Conservation (phyloP, 2,113 vertebrate genomes). For the Pterocles orientalis region DNA sequence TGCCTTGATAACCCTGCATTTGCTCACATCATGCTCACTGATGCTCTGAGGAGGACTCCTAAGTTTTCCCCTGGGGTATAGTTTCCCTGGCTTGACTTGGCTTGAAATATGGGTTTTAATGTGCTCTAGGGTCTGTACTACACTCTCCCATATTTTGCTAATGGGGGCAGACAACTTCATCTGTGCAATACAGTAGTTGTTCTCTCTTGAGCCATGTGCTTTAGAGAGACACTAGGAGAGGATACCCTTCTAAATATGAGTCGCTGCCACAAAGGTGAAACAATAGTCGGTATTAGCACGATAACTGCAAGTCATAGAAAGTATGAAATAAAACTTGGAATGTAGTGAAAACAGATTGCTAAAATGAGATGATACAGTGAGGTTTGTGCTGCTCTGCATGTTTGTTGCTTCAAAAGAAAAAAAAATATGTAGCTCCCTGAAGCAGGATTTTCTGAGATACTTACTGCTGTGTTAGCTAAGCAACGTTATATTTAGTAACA, state of each 20-base stretch:
- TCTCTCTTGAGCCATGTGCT: background rate
- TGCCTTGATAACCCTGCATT: background rate
- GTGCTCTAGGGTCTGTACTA: background rate
- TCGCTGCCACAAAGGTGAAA: background rate
- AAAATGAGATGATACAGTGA: background rate
- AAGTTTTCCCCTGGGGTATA: background rate
- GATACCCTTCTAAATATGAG: background rate
- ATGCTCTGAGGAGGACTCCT: background rate
- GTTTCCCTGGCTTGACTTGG: background rate
- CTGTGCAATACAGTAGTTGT: background rate
- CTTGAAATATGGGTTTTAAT: background rate
- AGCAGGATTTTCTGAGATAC: background rate
- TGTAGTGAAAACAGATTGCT: background rate
- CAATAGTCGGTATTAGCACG: background rate
- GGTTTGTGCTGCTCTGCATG: background rate
- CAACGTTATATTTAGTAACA: background rate
- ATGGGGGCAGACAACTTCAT: background rate
- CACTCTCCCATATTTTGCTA: background rate
- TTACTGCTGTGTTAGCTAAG: conserved; percentile 9
- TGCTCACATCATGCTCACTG: background rate
- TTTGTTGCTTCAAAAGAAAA: background rate
- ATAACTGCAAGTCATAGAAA: background rate
- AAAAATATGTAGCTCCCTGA: background rate
- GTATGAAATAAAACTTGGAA: background rate
- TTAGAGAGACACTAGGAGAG: background rate